Conservation (phyloP, 2,888 invertebrate genomes). For the Aphodius granarius region DNA sequence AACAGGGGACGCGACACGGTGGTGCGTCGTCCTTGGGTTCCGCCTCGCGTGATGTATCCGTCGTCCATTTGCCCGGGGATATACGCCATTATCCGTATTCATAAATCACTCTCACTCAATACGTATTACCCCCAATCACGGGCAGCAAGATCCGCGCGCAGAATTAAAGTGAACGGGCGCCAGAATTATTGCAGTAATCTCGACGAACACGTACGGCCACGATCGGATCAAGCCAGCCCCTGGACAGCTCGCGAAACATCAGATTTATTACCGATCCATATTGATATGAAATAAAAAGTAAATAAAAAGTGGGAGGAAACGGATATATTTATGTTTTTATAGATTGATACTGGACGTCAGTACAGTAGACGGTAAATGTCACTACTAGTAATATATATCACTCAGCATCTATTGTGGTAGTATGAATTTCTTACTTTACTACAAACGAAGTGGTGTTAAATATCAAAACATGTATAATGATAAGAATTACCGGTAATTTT, state of each 20-base stretch:
- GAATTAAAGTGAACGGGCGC: slow-evolving; percentile 26
- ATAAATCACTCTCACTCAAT: slow-evolving; percentile 30
- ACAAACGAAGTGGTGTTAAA: no score
- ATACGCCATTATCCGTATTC: slow-evolving; percentile 24
- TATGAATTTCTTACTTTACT: no score
- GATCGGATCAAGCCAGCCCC: not conserved
- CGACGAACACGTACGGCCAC: slow-evolving; percentile 13
- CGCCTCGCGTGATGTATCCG: slow-evolving; percentile 21
- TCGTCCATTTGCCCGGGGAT: slow-evolving; percentile 22
- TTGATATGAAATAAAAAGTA: slow-evolving; percentile 9
- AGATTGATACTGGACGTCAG: no score
- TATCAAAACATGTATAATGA: no score
- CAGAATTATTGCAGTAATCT: slow-evolving; percentile 35
- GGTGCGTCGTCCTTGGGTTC: slow-evolving; percentile 14
- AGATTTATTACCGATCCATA: slow-evolving; percentile 12
- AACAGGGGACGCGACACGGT: slow-evolving; percentile 9
- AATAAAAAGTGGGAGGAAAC: not conserved
- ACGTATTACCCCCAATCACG: slow-evolving; percentile 31
- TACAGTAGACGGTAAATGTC: not conserved
- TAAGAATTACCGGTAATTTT: no score
- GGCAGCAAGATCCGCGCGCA: slow-evolving; percentile 12
- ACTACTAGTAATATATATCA: no score
- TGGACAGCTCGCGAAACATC: not conserved
- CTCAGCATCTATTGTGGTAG: no score
- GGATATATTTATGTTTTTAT: not conserved